Percentiles rank a stretch among this genome's conserved stretches.
These are phyloP conservation scores for Arothron firmamentum DNA, from an alignment of 2,113 vertebrate genomes.

Conservation along the genomic window DNA sequence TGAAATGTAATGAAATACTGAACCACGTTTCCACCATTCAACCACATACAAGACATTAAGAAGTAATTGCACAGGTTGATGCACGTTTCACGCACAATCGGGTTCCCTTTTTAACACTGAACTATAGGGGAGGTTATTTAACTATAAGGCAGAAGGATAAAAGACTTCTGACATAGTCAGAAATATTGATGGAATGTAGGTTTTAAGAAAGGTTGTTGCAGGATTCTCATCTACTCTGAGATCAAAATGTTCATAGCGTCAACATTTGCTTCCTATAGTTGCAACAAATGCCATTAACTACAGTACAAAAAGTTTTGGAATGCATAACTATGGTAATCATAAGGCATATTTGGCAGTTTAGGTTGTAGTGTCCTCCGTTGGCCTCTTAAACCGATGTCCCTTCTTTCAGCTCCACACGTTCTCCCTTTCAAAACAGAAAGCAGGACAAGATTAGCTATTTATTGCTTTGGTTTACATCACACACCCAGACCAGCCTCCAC, in stretches of 20 bases:
- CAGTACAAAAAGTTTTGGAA: constrained; percentile 71
- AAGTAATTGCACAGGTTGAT: constrained; percentile 78
- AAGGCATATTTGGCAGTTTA: constrained; percentile 77
- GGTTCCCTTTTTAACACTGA: constrained; percentile 82
- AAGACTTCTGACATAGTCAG: constrained; percentile 73
- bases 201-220: constrained; percentile 55
- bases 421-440: constrained; percentile 56
- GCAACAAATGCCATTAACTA: constrained; percentile 65
- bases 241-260: constrained; percentile 61
- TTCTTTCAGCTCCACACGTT: constrained; percentile 69
- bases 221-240: constrained; percentile 41
- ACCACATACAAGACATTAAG: constrained; percentile 69
- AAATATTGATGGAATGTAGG: constrained; percentile 67
- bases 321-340: constrained; percentile 74
- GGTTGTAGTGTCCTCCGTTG: constrained; percentile 44
- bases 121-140: constrained; percentile 54
- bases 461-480: too few relatives aligned
- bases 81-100: constrained; percentile 70
- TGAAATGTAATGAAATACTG: constrained; percentile 49
- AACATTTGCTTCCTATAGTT: constrained; percentile 56
- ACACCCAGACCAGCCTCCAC: too few relatives aligned
- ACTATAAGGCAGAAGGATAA: constrained; percentile 65
- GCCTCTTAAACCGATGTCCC: constrained; percentile 73
- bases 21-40: constrained; percentile 65
- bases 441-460: constrained; percentile 10